Percentiles rank a stretch among this genome's conserved stretches.
Conservation (phyloP, 2,888 invertebrate genomes). For the Dugesia japonica region DNA sequence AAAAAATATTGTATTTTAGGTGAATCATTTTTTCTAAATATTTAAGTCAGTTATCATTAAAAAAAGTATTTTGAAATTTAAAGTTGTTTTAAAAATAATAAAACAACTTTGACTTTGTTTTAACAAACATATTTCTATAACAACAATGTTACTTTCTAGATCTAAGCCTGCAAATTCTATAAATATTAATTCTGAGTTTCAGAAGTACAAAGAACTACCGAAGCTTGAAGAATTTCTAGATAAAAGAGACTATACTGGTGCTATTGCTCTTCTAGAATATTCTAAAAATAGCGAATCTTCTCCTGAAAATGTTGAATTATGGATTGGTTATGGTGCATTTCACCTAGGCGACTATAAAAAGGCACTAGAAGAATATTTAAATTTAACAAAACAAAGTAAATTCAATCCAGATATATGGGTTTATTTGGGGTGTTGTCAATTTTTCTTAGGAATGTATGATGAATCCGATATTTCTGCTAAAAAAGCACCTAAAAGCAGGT, state of each 20-base stretch:
- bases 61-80: too few relatives aligned
- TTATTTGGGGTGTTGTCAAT: conserved; percentile 80
- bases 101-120: too few relatives aligned
- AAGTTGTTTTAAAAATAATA: too few relatives aligned
- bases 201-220: conserved; percentile 50
- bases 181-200: conserved; percentile 37
- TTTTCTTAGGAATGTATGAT: conserved; percentile 71
- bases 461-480: conserved; percentile 55
- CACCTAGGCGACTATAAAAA: conserved; percentile 80
- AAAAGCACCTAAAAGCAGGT: conserved; percentile 51
- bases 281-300: conserved; percentile 51
- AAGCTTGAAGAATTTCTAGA: conserved; percentile 73
- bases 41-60: too few relatives aligned
- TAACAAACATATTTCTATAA: neutral
- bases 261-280: conserved; percentile 71
- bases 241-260: conserved; percentile 80
- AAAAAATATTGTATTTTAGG: too few relatives aligned
- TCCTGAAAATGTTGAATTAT: conserved; percentile 56
- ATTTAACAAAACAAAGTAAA: conserved; percentile 50
- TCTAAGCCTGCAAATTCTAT: neutral
- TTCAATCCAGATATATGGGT: conserved; percentile 56
- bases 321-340: conserved; percentile 86
- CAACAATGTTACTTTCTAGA: neutral
- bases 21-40: too few relatives aligned
- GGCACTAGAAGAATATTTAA: conserved; percentile 56